Evolutionary conservation across 2,888 invertebrate genomes (phyloP).

Genomic region (Ophion obscuratus): DNA sequence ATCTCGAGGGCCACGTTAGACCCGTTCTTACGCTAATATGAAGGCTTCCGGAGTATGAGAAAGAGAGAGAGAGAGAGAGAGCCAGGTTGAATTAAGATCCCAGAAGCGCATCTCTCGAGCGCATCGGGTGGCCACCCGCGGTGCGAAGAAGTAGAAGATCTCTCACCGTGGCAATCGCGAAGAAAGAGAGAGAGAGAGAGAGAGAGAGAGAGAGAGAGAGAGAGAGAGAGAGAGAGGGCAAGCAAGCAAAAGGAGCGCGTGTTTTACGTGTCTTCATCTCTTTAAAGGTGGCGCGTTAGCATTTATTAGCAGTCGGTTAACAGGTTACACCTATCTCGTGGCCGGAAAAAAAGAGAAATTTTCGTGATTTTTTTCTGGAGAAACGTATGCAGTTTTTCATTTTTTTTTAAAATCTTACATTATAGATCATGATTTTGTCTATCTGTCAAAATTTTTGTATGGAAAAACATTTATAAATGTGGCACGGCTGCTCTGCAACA

Average conservation of each 20-base stretch:
- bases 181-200: slow-evolving; percentile 25
- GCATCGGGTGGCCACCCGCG: slow-evolving; percentile 60
- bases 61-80: slow-evolving; percentile 18
- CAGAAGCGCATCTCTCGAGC: slow-evolving; percentile 45
- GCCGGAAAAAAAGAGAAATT: too few species aligned
- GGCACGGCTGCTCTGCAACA: too few species aligned
- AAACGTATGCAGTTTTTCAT: too few species aligned
- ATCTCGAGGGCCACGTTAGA: not conserved
- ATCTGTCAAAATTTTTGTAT: too few species aligned
- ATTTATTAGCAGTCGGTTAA: slow-evolving; percentile 70
- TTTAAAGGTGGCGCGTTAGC: slow-evolving; percentile 71
- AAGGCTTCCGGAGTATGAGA: slow-evolving; percentile 29
- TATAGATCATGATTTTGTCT: too few species aligned
- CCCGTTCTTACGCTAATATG: slow-evolving; percentile 15
- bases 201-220: not conserved
- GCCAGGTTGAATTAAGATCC: slow-evolving; percentile 64
- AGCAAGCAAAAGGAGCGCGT: slow-evolving; percentile 51
- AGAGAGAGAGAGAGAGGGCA: not conserved
- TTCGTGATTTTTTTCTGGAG: too few species aligned
- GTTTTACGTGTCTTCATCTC: slow-evolving; percentile 71
- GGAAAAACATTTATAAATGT: too few species aligned
- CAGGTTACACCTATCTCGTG: not conserved
- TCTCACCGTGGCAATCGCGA: slow-evolving; percentile 39
- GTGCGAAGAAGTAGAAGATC: slow-evolving; percentile 61
- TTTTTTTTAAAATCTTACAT: too few species aligned